Base-by-base conservation (phyloP, 1,140 invertebrate genomes). In the Eciton burchellii region DNA sequence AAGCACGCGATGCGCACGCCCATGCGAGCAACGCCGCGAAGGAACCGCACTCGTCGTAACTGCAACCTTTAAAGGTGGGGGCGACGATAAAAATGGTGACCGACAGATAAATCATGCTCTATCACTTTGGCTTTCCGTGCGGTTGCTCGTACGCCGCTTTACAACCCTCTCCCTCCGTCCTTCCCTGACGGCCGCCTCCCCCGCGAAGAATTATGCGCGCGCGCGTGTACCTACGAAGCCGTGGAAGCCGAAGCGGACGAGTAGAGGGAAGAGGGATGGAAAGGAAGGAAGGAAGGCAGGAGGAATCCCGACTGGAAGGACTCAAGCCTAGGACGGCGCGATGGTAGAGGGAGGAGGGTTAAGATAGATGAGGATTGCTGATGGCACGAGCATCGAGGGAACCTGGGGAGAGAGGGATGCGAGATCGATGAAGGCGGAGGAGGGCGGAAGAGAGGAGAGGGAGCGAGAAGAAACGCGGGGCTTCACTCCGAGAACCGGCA, bases 51-150 rank as follows among this genome's bases (percentile, higher is more conserved):
- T 35, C 82, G 43, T 87, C 86, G 73, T 86, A 90, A 87, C 86
- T 82, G 63, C 81, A 85, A 85, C 71, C 79, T 91, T 90, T 89
- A 89, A 87, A 76, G 81, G 49, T 66, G 57, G 57, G 54, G 24
- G 62, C 62, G 65, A 24, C 54, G 79, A 83, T 84, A 89, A 91
- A 90, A 90, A 89, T 90, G 54, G 45, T 82, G 71, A 82, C 86
- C 86, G 54, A 83, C 84, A 77, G 76, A 90, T 91, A 91, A 90
- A 91, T 91, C 88, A 89, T 52, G 77, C 83, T 74, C 57, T 81
- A 88, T 79, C 82, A 81, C 77, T 86, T 85, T 73, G 84, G 54
- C 68, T 85, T 77, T 79, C 54, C 49, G 8, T 84, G 86, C 84
- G 82, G 86, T 88, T 88, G 35, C 74, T 52, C 35, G 45, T 47